Evolutionary conservation across 2,797 vertebrate species (phyloP), one percentile per base, ranked within the genome.

Genomic region (Tokudaia muenninki): DNA sequence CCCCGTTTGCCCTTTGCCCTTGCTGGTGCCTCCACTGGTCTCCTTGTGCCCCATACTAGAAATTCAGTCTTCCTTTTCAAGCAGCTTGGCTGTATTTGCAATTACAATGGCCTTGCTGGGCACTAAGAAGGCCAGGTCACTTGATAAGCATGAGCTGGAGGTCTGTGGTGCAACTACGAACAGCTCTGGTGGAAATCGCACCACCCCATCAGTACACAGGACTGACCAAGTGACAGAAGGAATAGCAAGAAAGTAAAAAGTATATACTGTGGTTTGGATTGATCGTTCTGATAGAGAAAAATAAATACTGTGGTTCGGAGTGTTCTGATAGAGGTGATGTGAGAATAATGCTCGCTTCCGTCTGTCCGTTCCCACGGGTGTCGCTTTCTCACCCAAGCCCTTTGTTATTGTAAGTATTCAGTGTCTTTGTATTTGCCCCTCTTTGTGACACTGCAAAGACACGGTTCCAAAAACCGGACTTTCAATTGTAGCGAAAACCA

Each of bases 401-500:
- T 98, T 98, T 98, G 97, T 98, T 98, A 98, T 98, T 96, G 89
- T 82, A 96, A 79, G 93, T 97, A 98, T 98, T 98, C 98, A 98
- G 97, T 98, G 96, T 98, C 97, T 96, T 97, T 98, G 11, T 98
- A 98, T 98, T 96, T 97, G 98, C 97, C 87, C 50, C 96, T 95
- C 98, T 98, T 98, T 94, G 96, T 98, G 98, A 98, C 98, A 98
- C 89, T 97, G 97, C 0, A 26, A 97, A 98, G 98, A 97, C 95
- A 67, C 0, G 57, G 97, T 97, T 98, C 98, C 98, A 98, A 98
- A 98, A 97, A 97, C 98, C 98, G 98, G 99, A 99, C 98, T 99
- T 99, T 98, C 98, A 98, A 99, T 99, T 99, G 98, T 98, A 98
- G 97, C 95, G 96, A 98, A 98, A 98, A 98, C 98, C 97, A 99